Base-by-base conservation (phyloP, 2,797 vertebrate species). In the Clarias fuscus region DNA sequence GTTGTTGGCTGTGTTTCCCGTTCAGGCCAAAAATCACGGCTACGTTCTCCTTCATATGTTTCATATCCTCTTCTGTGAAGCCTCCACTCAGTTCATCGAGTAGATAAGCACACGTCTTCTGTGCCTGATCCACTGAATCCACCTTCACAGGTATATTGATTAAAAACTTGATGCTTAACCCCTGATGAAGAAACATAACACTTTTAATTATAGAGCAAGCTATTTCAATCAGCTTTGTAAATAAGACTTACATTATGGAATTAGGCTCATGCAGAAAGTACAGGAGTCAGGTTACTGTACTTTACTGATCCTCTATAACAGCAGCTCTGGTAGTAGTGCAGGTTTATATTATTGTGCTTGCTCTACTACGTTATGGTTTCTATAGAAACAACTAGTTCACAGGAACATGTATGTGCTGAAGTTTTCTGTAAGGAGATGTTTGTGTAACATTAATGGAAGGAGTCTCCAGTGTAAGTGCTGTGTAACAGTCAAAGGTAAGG, bases 1-100 rank as follows among this genome's bases (percentile, higher is more conserved):
- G 37, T 13, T 43, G 8, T 72, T 10, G 20, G 37, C 24, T 73
- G 24, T 76, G 5, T 65, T 56, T 84, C 56, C 72, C 72, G 0
- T 84, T 84, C 59, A 84, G 17, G 53, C 83, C 83, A 76, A 84
- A 76, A 65, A 84, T 53, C 33, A 84, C 83, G 10, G 83, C 71
- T 58, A 78, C 13, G 0, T 67, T 56, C 27, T 48, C 3, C 33
- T 62, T n/a, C 6, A 20, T 75, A 18, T 5, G 3, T 67, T 33
- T 13, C 2, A 3, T 67, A 15, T 62, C 33, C 27, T 85, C 4
- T n/a, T 43, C 10, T 4, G 1, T 24, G 67, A 85, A 68, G 30
- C 62, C 62, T 7, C n/a, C 27, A 24, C 0, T 20, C 4, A 85
- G 14, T 5, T 0, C 2, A 2, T 65, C 3, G 8, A 84, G 59